Percentiles rank a stretch among this genome's conserved stretches.
Evolutionary conservation across 2,797 vertebrate species (phyloP).

Genomic region (Echiichthys vipera): DNA sequence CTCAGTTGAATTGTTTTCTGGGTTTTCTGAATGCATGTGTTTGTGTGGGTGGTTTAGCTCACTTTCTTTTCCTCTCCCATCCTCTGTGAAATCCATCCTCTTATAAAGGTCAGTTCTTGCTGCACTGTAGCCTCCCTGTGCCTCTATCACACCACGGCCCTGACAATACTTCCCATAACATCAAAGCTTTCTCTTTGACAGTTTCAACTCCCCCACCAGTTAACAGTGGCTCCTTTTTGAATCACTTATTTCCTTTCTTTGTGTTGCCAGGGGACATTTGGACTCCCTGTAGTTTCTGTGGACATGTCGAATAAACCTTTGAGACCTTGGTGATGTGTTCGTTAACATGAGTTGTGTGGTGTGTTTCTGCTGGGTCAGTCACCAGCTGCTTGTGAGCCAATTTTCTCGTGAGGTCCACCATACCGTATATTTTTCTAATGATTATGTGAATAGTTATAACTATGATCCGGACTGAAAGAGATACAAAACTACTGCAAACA

Average conservation of each 20-base stretch:
- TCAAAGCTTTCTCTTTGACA: slow-evolving; percentile 58
- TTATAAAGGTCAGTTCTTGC: slow-evolving; percentile 59
- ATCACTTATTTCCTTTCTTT: slow-evolving; percentile 34
- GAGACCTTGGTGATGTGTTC: slow-evolving; percentile 39
- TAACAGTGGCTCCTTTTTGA: slow-evolving; percentile 39
- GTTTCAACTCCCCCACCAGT: slow-evolving; percentile 38
- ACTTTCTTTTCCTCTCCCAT: slow-evolving; percentile 11
- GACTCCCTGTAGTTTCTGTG: slow-evolving; percentile 20
- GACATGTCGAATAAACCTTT: slow-evolving; percentile 30
- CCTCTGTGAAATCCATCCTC: slow-evolving; percentile 42
- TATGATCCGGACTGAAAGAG: neutral
- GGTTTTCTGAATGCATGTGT: slow-evolving; percentile 9
- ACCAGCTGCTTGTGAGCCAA: neutral
- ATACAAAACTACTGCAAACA: neutral
- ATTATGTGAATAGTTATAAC: slow-evolving; percentile 8
- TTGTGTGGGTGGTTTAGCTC: slow-evolving; percentile 20
- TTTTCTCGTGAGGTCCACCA: neutral
- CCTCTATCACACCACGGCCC: slow-evolving; percentile 9
- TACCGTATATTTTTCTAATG: slow-evolving; percentile 3
- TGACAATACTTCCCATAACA: slow-evolving; percentile 35
- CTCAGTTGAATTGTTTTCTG: slow-evolving; percentile 26
- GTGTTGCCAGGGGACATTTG: slow-evolving; percentile 31
- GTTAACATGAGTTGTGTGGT: slow-evolving; percentile 14
- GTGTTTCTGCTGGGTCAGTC: slow-evolving; percentile 8
- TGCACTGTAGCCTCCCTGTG: slow-evolving; percentile 27